Conservation (phyloP, 2,797 vertebrate species). For the Rhynchonycteris naso region DNA sequence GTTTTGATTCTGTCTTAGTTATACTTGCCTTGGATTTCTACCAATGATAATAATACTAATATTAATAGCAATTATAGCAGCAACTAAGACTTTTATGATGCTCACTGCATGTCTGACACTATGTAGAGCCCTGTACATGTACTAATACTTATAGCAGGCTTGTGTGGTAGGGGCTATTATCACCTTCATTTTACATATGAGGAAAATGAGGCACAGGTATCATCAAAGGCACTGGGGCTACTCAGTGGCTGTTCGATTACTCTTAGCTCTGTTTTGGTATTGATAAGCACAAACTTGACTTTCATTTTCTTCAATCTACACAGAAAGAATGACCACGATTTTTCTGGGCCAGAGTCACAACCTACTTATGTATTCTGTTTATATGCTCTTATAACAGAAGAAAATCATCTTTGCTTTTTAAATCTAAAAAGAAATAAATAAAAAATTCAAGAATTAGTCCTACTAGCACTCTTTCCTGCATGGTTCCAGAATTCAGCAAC, state of each 20-base stretch:
- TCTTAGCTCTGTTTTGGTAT: background rate
- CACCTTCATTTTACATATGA: background rate
- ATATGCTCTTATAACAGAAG: background rate
- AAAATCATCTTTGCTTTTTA: background rate
- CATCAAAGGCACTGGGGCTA: background rate
- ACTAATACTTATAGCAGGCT: background rate
- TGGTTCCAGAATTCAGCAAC: background rate
- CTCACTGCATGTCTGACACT: background rate
- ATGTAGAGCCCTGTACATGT: background rate
- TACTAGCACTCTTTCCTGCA: background rate
- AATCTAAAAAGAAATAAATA: background rate
- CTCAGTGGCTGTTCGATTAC: background rate
- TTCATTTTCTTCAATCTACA: background rate
- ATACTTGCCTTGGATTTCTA: slow-evolving; percentile 9
- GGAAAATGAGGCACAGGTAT: background rate
- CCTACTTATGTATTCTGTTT: background rate
- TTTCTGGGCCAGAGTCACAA: background rate
- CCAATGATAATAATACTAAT: background rate
- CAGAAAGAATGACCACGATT: background rate
- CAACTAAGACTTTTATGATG: background rate
- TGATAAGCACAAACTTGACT: background rate
- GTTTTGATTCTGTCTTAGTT: background rate
- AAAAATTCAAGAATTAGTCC: background rate
- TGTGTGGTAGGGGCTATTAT: background rate
- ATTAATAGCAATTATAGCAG: background rate